These are phyloP conservation scores for Corythornis cristatus DNA, from an alignment of 2,113 vertebrate genomes.

Conservation along the genomic window DNA sequence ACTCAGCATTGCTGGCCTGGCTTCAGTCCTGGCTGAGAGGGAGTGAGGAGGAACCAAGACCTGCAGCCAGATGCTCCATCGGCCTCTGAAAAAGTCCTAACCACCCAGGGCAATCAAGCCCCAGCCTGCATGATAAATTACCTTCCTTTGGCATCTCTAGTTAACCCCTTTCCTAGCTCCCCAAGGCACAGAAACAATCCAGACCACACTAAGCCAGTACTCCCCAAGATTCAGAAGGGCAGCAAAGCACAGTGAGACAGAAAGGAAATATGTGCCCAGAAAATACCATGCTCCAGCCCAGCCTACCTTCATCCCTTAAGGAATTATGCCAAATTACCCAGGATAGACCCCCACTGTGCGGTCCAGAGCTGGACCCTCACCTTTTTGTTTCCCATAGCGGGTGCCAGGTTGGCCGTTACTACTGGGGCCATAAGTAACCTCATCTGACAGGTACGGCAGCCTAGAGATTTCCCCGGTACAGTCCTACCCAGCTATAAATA, in stretches of 20 bases:
- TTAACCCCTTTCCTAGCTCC: neutral
- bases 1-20: neutral
- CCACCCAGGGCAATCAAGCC: neutral
- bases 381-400: neutral
- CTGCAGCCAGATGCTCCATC: neutral
- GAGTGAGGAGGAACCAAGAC: neutral
- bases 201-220: neutral
- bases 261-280: neutral
- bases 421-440: conserved; percentile 50
- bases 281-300: neutral
- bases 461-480: conserved; percentile 37
- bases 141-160: neutral
- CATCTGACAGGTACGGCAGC: conserved; percentile 54
- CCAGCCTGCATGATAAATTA: neutral
- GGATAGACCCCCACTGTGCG: neutral
- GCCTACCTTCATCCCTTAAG: neutral
- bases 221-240: neutral
- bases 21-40: neutral
- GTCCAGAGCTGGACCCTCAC: neutral
- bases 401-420: conserved; percentile 28
- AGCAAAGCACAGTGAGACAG: neutral
- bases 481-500: conserved; percentile 67
- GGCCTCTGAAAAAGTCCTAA: neutral
- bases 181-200: neutral
- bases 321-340: neutral